Conservation (phyloP, 2,797 vertebrate species). For the Lepilemur ruficaudatus region DNA sequence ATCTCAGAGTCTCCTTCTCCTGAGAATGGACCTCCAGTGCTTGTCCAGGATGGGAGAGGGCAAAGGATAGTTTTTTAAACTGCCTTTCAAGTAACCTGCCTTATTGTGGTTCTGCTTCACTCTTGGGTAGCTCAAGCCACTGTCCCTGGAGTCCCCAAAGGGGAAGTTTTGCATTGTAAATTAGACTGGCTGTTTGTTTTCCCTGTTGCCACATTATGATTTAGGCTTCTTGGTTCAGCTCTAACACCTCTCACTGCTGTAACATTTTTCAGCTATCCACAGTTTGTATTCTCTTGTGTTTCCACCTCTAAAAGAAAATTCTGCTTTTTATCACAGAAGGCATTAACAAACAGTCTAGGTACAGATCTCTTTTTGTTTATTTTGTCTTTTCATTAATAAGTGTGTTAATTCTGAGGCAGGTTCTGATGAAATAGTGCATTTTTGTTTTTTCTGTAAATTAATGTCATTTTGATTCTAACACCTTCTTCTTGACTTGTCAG, state of each 20-base stretch:
- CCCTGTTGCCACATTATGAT: background rate
- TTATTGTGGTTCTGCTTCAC: background rate
- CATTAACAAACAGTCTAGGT: background rate
- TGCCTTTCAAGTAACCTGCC: background rate
- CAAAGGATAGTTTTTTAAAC: background rate
- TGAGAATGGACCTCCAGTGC: background rate
- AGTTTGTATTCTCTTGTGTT: background rate
- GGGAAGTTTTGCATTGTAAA: background rate
- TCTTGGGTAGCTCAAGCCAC: background rate
- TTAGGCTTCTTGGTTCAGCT: background rate
- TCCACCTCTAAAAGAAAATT: background rate
- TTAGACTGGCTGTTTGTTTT: background rate
- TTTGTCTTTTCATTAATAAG: background rate
- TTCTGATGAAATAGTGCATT: background rate
- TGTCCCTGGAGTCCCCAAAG: background rate
- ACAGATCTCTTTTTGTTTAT: background rate
- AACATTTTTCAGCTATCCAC: background rate
- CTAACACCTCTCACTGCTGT: accelerated
- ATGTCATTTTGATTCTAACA: background rate
- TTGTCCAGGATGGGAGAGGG: background rate
- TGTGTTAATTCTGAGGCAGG: background rate
- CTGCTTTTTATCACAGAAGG: background rate
- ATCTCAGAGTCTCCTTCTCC: background rate
- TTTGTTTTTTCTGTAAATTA: background rate
- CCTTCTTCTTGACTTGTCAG: background rate